Conservation (phyloP, 2,797 vertebrate species). For the Pangasius sanitwongsei region DNA sequence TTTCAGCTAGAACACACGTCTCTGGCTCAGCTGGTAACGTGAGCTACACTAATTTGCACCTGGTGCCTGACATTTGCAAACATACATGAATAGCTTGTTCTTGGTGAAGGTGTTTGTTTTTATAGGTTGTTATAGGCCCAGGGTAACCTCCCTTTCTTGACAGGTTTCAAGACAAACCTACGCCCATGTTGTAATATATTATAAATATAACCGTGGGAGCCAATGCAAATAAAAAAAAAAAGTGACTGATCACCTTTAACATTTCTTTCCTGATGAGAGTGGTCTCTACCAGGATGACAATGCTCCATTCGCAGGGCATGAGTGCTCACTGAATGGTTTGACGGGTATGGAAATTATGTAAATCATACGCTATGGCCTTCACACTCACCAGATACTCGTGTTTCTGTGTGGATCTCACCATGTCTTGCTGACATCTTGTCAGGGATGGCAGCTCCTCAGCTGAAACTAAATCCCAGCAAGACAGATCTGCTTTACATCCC, state of each 20-base stretch:
- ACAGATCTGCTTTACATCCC: background rate
- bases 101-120: background rate
- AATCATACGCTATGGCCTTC: background rate
- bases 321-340: background rate
- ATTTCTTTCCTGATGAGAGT: background rate
- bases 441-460: slow-evolving; percentile 2
- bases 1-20: background rate
- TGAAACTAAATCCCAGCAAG: slow-evolving; percentile 11
- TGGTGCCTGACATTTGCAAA: background rate
- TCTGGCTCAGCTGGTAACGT: background rate
- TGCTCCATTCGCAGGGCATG: background rate
- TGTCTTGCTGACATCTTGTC: background rate
- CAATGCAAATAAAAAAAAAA: slow-evolving; percentile 1
- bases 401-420: background rate
- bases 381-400: background rate
- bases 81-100: background rate
- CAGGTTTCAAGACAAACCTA: background rate
- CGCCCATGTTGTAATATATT: background rate
- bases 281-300: background rate
- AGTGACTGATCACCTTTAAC: background rate
- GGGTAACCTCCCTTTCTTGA: background rate
- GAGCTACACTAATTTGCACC: background rate
- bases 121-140: background rate
- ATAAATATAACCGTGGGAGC: no score
- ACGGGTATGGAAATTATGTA: background rate